Evolutionary conservation across 2,888 invertebrate species (phyloP).

Genomic region (Helicoverpa assulta): DNA sequence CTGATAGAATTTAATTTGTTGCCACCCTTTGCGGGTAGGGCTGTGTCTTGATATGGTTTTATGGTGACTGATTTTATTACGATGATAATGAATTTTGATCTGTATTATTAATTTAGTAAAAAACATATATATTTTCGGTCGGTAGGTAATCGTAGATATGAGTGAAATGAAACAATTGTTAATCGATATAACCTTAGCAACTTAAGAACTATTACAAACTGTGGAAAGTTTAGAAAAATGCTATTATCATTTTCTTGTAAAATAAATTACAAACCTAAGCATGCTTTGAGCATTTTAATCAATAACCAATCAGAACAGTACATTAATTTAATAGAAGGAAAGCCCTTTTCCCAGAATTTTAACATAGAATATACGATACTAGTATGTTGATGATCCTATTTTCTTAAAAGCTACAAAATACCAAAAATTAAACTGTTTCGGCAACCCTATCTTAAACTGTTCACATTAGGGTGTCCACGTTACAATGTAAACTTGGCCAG

Average conservation of each 20-base stretch:
- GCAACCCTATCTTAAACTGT: conserved; percentile 84
- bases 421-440: neutral
- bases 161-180: too few species aligned
- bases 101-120: neutral
- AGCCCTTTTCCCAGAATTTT: neutral
- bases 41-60: conserved; percentile 53
- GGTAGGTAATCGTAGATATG: too few species aligned
- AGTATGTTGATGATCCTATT: too few species aligned
- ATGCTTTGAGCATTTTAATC: neutral
- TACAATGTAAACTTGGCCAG: conserved; percentile 86
- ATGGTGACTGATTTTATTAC: neutral
- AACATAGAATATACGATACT: neutral
- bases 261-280: neutral
- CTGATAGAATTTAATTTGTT: conserved; percentile 88
- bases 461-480: conserved; percentile 88
- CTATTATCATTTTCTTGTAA: neutral
- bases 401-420: too few species aligned
- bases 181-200: too few species aligned
- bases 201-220: too few species aligned
- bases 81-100: neutral
- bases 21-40: conserved; percentile 80
- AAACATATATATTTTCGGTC: too few species aligned
- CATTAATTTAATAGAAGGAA: neutral
- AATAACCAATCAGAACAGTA: neutral
- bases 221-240: too few species aligned